Evolutionary conservation across 2,888 invertebrate species (phyloP).

Genomic region (Ganaspis brasiliensis): DNA sequence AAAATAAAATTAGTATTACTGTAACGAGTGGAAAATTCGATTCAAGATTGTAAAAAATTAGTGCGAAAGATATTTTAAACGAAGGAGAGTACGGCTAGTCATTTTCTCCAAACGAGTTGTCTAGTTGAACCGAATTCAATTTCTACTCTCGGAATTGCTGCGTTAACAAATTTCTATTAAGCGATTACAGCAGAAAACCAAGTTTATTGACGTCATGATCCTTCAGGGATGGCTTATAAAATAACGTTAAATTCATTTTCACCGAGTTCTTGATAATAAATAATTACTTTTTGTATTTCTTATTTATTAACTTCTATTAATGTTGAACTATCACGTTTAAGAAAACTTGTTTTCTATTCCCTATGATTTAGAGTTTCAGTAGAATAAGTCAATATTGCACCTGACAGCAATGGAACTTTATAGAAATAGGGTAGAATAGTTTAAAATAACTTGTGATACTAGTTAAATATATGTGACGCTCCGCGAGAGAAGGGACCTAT

Average conservation of each 20-base stretch:
- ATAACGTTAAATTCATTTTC: background rate
- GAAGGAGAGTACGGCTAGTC: conserved; percentile 6
- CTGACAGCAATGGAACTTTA: background rate
- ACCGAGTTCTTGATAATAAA: background rate
- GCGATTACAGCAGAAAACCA: conserved; percentile 36
- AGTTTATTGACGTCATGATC: conserved; percentile 20
- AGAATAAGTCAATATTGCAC: background rate
- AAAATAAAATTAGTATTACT: background rate
- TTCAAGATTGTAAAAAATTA: background rate
- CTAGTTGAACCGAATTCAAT: conserved; percentile 29
- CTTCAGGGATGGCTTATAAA: background rate
- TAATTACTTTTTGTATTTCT: background rate
- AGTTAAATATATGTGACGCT: too few species aligned
- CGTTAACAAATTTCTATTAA: conserved; percentile 33
- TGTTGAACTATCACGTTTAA: too few species aligned
- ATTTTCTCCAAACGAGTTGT: conserved; percentile 30
- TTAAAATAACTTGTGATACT: too few species aligned
- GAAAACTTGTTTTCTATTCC: too few species aligned
- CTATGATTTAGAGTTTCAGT: background rate
- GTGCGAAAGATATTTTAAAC: background rate
- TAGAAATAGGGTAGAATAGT: too few species aligned
- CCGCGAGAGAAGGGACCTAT: too few species aligned
- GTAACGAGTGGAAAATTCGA: background rate
- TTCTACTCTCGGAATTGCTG: conserved; percentile 19
- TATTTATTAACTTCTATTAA: too few species aligned